phyloP scores from a whole-genome alignment of 1,140 invertebrate species.

The Pantala flavescens region DNA sequence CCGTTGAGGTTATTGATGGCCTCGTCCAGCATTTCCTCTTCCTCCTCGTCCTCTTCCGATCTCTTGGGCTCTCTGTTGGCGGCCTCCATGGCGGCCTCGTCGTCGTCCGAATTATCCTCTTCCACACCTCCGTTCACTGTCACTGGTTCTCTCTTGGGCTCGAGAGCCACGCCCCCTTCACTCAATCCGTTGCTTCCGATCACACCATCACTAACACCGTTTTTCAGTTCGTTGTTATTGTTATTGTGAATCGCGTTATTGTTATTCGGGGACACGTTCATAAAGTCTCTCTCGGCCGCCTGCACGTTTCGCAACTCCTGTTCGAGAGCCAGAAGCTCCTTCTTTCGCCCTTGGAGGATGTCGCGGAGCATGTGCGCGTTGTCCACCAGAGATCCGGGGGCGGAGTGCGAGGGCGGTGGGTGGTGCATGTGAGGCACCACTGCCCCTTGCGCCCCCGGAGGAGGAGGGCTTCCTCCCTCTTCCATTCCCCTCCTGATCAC shows the following conservation, averaged over 20 bases:
- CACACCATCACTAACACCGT: constrained; percentile 18
- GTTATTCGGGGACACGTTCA: constrained; percentile 28
- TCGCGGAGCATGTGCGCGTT: constrained; percentile 61
- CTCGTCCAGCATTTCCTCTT: constrained; percentile 1
- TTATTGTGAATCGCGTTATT: constrained; percentile 38
- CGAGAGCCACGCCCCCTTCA: constrained; percentile 25
- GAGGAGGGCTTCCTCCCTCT: constrained; percentile 26
- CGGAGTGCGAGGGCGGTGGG: background rate
- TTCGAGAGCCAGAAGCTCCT: constrained; percentile 55
- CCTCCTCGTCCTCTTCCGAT: background rate
- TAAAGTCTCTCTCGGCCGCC: constrained; percentile 31
- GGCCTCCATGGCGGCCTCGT: constrained; percentile 39
- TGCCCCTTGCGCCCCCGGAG: background rate
- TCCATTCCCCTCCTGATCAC: constrained; percentile 28
- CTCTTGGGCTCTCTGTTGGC: constrained; percentile 26
- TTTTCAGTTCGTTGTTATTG: constrained; percentile 38
- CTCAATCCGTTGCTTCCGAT: constrained; percentile 13
- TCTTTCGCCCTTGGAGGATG: constrained; percentile 69
- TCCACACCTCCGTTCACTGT: constrained; percentile 41
- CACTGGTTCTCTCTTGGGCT: constrained; percentile 25
- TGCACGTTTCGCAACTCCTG: constrained; percentile 42
- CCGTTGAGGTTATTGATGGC: constrained; percentile 4
- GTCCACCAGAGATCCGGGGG: constrained; percentile 40
- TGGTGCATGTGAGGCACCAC: background rate
- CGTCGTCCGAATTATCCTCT: constrained; percentile 39